A percentile compares a stretch with the other conserved stretches of the same genome.
These are phyloP conservation scores for Seriola aureovittata DNA, from an alignment of 2,113 vertebrate species.

Conservation along the genomic window DNA sequence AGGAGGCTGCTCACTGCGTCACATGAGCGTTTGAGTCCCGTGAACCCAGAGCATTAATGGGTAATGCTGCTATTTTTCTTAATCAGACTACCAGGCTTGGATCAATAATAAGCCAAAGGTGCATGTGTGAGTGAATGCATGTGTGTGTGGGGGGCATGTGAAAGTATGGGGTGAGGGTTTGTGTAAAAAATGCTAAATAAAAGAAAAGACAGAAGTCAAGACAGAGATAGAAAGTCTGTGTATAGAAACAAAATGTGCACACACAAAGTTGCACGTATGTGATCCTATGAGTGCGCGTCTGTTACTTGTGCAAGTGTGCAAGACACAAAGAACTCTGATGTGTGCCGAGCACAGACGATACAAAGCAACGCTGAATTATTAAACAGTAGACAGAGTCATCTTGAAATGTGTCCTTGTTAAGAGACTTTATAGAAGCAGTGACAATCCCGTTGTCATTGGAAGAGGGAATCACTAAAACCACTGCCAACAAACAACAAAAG, in stretches of 20 bases:
- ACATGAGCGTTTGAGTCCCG: constrained; percentile 69
- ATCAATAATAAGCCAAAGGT: constrained; percentile 51
- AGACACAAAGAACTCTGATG: constrained; percentile 35
- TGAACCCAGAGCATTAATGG: constrained; percentile 59
- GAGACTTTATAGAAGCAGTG: constrained; percentile 40
- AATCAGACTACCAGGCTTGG: constrained; percentile 58
- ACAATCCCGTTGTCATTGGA: constrained; percentile 48
- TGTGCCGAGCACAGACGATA: constrained; percentile 33
- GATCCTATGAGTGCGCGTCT: constrained; percentile 7
- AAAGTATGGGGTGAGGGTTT: constrained; percentile 1
- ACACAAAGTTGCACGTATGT: neutral
- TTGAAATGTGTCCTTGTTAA: constrained; percentile 64
- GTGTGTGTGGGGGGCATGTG: constrained; percentile 10
- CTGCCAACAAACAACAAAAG: constrained; percentile 27
- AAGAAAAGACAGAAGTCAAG: neutral
- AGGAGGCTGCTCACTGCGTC: constrained; percentile 55
- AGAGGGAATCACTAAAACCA: constrained; percentile 40
- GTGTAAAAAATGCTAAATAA: neutral
- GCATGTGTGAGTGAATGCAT: neutral
- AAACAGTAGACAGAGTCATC: constrained; percentile 50
- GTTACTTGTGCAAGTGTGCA: constrained; percentile 22
- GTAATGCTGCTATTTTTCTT: constrained; percentile 55
- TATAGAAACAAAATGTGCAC: neutral
- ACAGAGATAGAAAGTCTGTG: neutral
- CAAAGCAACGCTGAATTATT: constrained; percentile 73